phyloP scores from a whole-genome alignment of 1,140 invertebrate genomes.

The Neodiprion virginianus region DNA sequence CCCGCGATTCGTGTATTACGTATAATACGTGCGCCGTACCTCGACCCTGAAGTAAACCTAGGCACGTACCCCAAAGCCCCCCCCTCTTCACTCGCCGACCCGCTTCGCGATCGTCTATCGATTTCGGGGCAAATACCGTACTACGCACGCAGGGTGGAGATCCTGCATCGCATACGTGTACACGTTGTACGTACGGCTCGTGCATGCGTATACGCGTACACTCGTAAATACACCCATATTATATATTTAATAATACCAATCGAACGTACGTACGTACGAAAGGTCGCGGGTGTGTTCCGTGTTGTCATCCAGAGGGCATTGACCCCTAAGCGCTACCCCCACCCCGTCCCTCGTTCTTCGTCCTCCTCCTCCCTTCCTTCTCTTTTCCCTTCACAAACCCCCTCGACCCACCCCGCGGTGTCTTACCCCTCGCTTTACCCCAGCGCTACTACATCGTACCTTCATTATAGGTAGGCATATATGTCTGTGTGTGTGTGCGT shows the following conservation, averaged over 20 bases:
- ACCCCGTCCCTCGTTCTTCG: slow-evolving; percentile 17
- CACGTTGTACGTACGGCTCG: too few species aligned
- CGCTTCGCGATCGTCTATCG: too few species aligned
- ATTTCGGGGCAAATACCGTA: too few species aligned
- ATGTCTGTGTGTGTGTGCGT: too few species aligned
- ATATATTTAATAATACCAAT: slow-evolving; percentile 14
- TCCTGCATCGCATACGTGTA: too few species aligned
- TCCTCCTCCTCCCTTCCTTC: slow-evolving; percentile 11
- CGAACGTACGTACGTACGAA: slow-evolving; percentile 20
- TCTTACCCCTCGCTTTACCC: not conserved
- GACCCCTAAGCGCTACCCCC: slow-evolving; percentile 28
- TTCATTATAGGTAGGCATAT: not conserved
- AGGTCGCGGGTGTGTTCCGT: slow-evolving; percentile 33
- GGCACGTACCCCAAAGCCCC: too few species aligned
- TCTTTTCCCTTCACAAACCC: slow-evolving; percentile 8
- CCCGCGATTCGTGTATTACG: too few species aligned
- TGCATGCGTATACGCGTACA: too few species aligned
- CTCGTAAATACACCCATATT: not conserved
- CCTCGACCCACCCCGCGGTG: not conserved
- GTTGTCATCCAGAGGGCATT: slow-evolving; percentile 41
- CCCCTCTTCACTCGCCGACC: too few species aligned
- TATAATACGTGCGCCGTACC: too few species aligned
- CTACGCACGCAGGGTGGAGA: too few species aligned
- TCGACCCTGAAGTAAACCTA: too few species aligned
- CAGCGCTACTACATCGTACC: not conserved